Base-by-base conservation (phyloP, 2,888 invertebrate species). In the Drosophila peninsularis region DNA sequence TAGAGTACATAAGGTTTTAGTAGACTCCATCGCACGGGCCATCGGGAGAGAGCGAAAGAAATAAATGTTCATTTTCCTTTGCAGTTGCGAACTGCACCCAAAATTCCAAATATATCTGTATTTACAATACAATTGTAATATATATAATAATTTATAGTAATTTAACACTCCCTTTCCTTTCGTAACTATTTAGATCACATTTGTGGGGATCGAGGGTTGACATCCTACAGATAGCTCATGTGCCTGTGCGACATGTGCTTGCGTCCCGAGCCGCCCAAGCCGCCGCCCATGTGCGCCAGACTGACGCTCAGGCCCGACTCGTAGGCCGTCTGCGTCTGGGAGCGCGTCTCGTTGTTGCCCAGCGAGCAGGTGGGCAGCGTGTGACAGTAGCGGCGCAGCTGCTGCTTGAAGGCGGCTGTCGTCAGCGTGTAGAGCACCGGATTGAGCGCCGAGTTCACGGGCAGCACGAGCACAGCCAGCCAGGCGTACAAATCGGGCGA, bases 371-470 rank as follows among this genome's bases (percentile, higher is more conserved):
- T 82, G 36, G 90, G 89, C 61, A 90, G 53, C 1, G 83, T 79
- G 61, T 86, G 82, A 84, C 86, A 73, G 84, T 91, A 83, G 71
- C 91, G 80, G 77, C 79, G 67, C 88, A 90, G 68, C 90, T 94
- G 94, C 88, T 94, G 94, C 82, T 94, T 94, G 80, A 94, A 94
- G 2, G 94, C 91, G 17, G 94, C 94, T 3, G 94, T 94, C 2
- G 94, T 94, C 49, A 94, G 82, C 0, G 94, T 94, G 86, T 94
- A 94, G 41, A 94, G 91, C n/a, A 94, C 92, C 1, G 94, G 94
- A 91, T 94, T 94, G 9, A 94, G 88, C 0, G 94, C 94, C 2
- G 94, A 94, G 87, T 94, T 94, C 4, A 95, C 94, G 0, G 94
- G 94, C 36, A 95, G 90, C 9, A 94, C 93, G 72, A 94, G 93